phyloP scores from a whole-genome alignment of 2,888 invertebrate genomes.

The Rhogogaster chlorosoma region DNA sequence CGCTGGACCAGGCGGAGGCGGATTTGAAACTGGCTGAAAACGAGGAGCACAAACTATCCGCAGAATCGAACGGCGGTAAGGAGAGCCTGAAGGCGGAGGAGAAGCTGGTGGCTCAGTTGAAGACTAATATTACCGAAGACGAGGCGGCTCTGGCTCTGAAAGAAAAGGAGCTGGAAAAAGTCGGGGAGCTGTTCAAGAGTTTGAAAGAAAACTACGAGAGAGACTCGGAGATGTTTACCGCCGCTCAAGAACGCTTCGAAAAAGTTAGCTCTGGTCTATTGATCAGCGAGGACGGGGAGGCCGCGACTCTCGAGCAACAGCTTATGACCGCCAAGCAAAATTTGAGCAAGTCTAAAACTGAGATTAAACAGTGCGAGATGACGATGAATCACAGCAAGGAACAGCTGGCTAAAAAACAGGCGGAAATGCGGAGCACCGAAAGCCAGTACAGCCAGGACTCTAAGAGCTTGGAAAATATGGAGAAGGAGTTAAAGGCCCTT shows the following conservation, averaged over 20 bases:
- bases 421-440: slow-evolving; percentile 84
- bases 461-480: slow-evolving; percentile 80
- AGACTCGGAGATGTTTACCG: slow-evolving; percentile 84
- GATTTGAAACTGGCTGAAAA: slow-evolving; percentile 84
- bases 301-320: slow-evolving; percentile 93
- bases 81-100: slow-evolving; percentile 85
- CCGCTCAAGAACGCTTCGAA: slow-evolving; percentile 90
- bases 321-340: slow-evolving; percentile 90
- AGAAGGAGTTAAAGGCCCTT: slow-evolving; percentile 81
- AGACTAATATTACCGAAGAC: slow-evolving; percentile 85
- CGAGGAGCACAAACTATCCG: slow-evolving; percentile 83
- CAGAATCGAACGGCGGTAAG: slow-evolving; percentile 83
- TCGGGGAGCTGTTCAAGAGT: slow-evolving; percentile 83
- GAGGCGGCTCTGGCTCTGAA: slow-evolving; percentile 82
- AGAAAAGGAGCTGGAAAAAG: slow-evolving; percentile 81
- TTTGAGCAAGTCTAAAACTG: slow-evolving; percentile 88
- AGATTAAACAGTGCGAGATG: slow-evolving; percentile 89
- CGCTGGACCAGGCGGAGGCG: slow-evolving; percentile 83
- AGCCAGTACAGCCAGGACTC: slow-evolving; percentile 85
- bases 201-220: slow-evolving; percentile 84
- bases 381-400: slow-evolving; percentile 83
- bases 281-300: slow-evolving; percentile 88
- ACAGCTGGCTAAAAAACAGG: slow-evolving; percentile 83
- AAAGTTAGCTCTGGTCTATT: slow-evolving; percentile 91
- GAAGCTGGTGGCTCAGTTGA: slow-evolving; percentile 84